Conservation (phyloP, 2,797 vertebrate species). For the Sebastes kiyomatsui region DNA sequence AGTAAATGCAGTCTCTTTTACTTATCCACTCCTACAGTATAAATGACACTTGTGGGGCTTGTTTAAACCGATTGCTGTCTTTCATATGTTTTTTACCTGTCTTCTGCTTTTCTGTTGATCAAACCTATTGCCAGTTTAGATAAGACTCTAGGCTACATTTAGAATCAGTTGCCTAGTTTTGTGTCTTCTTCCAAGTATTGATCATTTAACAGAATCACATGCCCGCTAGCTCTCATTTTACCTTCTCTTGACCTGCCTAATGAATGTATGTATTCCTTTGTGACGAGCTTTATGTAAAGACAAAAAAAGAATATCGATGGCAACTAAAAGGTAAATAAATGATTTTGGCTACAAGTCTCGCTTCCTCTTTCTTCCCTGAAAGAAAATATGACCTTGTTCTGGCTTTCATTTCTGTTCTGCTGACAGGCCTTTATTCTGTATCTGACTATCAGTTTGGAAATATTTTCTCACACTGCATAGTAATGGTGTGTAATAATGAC, state of each 20-base stretch:
- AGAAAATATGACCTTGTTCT: not conserved
- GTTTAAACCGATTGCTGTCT: not conserved
- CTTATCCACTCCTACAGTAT: not conserved
- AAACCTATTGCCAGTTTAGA: constrained; percentile 13
- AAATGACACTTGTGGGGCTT: constrained; percentile 2
- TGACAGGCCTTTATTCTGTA: not conserved
- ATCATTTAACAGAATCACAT: constrained; percentile 33
- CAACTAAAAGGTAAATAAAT: constrained; percentile 63
- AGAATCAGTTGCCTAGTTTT: constrained; percentile 38
- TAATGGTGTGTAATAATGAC: constrained; percentile 12
- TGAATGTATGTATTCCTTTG: constrained; percentile 73
- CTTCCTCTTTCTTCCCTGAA: not conserved
- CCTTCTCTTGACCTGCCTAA: constrained; percentile 36
- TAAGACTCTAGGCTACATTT: constrained; percentile 14
- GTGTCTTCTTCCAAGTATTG: not conserved
- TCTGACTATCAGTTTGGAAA: not conserved
- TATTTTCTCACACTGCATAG: not conserved
- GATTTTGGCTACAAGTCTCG: constrained; percentile 43
- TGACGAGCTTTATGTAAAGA: constrained; percentile 66
- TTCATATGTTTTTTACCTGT: not conserved
- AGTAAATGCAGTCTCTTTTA: not conserved
- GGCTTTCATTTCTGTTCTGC: not conserved
- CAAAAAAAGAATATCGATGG: constrained; percentile 31
- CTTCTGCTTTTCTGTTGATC: constrained; percentile 24
- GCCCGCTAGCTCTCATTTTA: constrained; percentile 5